phyloP scores from a whole-genome alignment of 2,113 vertebrate species.

The Pogona vitticeps region DNA sequence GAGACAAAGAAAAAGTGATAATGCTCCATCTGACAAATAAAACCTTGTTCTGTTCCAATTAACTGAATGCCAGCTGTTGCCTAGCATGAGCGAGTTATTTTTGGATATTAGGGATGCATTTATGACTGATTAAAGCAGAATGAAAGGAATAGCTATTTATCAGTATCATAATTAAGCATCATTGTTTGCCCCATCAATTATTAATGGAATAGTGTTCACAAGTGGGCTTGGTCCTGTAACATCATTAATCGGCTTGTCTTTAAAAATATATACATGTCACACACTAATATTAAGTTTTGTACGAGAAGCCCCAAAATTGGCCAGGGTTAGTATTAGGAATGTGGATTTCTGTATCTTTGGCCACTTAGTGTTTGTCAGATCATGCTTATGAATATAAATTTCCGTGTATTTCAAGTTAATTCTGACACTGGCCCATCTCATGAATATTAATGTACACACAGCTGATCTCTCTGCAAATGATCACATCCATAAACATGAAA shows the following conservation, averaged over 20 bases:
- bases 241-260: neutral
- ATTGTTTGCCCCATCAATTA: slow-evolving; percentile 42
- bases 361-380: slow-evolving; percentile 47
- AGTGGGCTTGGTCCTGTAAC: slow-evolving; percentile 25
- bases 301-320: slow-evolving; percentile 30
- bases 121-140: slow-evolving; percentile 29
- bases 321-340: slow-evolving; percentile 46
- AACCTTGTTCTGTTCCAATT: slow-evolving; percentile 42
- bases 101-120: slow-evolving; percentile 41
- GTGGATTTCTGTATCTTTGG: slow-evolving; percentile 54
- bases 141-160: slow-evolving; percentile 36
- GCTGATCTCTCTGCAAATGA: slow-evolving; percentile 56
- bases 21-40: slow-evolving; percentile 39
- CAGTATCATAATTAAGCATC: slow-evolving; percentile 45
- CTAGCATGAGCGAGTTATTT: slow-evolving; percentile 40
- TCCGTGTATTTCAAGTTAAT: slow-evolving; percentile 37
- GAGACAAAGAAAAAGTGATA: slow-evolving; percentile 34
- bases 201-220: slow-evolving; percentile 31
- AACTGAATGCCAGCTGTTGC: slow-evolving; percentile 39
- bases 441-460: slow-evolving; percentile 66
- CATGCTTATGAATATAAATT: slow-evolving; percentile 68
- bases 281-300: slow-evolving; percentile 38
- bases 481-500: slow-evolving; percentile 61
- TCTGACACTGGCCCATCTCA: slow-evolving; percentile 38
- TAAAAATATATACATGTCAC: slow-evolving; percentile 6